phyloP scores from a whole-genome alignment of 2,888 invertebrate species.

The Mimumesa dahlbomi region DNA sequence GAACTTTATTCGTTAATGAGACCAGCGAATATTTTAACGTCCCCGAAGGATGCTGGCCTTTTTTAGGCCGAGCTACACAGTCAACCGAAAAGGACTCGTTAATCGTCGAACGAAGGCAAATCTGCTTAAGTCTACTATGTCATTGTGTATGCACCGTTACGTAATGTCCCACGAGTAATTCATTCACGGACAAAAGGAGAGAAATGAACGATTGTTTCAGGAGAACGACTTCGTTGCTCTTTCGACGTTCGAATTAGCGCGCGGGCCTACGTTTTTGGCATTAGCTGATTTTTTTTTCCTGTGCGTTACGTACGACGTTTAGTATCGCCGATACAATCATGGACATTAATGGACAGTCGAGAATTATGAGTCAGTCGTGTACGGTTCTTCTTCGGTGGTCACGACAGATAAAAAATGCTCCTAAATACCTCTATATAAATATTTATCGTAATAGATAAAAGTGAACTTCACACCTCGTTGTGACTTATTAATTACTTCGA shows the following conservation, averaged over 20 bases:
- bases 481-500: too few species aligned
- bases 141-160: constrained; percentile 9
- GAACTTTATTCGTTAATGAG: background rate
- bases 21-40: too few species aligned
- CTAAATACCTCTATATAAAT: too few species aligned
- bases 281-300: background rate
- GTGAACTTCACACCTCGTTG: too few species aligned
- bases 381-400: background rate
- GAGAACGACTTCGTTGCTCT: background rate
- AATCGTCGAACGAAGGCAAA: background rate
- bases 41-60: background rate
- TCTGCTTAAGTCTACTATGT: constrained; percentile 9
- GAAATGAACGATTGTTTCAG: background rate
- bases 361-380: constrained; percentile 14
- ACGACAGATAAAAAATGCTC: background rate
- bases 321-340: background rate
- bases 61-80: background rate
- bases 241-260: background rate
- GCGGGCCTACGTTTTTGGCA: background rate
- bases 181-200: constrained; percentile 1
- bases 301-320: background rate
- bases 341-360: constrained; percentile 13
- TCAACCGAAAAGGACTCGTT: constrained; percentile 17
- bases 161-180: constrained; percentile 12
- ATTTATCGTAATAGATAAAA: too few species aligned